Percentiles rank a stretch among this genome's conserved stretches.
phyloP scores from a whole-genome alignment of 2,888 invertebrate species.

The Hirtodrosophila duncani region DNA sequence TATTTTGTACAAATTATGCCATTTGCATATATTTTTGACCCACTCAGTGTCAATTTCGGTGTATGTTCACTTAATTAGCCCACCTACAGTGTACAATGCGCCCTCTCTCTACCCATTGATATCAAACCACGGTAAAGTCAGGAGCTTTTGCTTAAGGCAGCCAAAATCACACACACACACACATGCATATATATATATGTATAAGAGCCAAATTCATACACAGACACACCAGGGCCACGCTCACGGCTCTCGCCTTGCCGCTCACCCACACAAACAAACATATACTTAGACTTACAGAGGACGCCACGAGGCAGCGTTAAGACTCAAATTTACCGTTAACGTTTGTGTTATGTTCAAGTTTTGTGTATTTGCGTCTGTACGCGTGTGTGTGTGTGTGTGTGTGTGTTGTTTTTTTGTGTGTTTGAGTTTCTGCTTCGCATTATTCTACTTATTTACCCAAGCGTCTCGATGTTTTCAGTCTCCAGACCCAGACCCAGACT shows the following conservation, averaged over 20 bases:
- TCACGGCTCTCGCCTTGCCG: constrained; percentile 49
- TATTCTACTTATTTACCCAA: constrained; percentile 46
- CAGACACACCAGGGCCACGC: constrained; percentile 24
- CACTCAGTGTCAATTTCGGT: too few species aligned
- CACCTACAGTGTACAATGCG: too few species aligned
- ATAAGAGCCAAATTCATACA: constrained; percentile 12
- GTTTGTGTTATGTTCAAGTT: constrained; percentile 49
- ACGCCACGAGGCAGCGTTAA: constrained; percentile 45
- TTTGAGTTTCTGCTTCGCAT: constrained; percentile 57
- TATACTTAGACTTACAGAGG: background rate
- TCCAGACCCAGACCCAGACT: constrained; percentile 10
- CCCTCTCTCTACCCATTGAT: too few species aligned
- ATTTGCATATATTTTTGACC: too few species aligned
- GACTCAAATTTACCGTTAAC: constrained; percentile 64
- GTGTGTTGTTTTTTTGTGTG: constrained; percentile 28
- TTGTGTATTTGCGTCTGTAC: constrained; percentile 14
- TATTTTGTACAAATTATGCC: too few species aligned
- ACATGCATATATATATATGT: constrained; percentile 2
- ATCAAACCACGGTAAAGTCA: constrained; percentile 32
- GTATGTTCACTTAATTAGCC: too few species aligned
- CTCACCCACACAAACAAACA: constrained; percentile 13
- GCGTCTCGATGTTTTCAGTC: constrained; percentile 27
- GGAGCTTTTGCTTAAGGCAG: constrained; percentile 36
- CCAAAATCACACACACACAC: constrained; percentile 5
- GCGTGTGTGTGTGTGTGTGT: constrained; percentile 2